A percentile compares a stretch with the other conserved stretches of the same genome.
Evolutionary conservation across 35 echinoderm and acorn worm species (phyloP).

Genomic region (Lytechinus variegatus): DNA sequence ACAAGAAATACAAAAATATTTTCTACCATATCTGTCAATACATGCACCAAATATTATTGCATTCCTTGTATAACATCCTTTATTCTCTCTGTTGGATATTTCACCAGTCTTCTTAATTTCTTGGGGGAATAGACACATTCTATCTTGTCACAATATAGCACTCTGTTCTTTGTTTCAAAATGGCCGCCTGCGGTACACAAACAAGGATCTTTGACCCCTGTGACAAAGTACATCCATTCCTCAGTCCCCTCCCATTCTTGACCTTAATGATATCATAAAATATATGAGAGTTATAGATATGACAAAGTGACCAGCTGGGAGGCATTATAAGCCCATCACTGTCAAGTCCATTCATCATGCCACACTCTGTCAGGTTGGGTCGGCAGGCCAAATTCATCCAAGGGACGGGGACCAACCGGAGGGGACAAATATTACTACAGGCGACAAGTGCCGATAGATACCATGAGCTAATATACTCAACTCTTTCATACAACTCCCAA

Average conservation of each 20-base stretch:
- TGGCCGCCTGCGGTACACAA: background rate
- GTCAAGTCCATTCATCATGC: conserved; percentile 10
- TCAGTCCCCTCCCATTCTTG: background rate
- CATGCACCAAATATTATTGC: background rate
- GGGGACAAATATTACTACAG: conserved; percentile 11
- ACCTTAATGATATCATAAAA: background rate
- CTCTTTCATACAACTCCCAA: conserved; percentile 1
- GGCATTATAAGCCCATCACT: conserved; percentile 17
- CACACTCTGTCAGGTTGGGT: background rate
- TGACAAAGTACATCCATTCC: conserved; percentile 1
- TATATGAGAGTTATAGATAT: conserved; percentile 6
- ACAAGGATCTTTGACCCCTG: conserved; percentile 8
- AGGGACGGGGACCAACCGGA: background rate
- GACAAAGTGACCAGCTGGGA: background rate
- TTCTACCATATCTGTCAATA: background rate
- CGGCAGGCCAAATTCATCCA: background rate
- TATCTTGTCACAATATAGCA: conserved; percentile 5
- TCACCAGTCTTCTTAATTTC: background rate
- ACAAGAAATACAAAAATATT: background rate
- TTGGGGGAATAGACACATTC: background rate
- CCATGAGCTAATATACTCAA: background rate
- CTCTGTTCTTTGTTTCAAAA: conserved; percentile 2
- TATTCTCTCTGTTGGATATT: background rate
- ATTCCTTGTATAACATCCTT: background rate
- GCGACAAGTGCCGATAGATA: background rate